Base-by-base conservation (phyloP, 1,140 invertebrate species). In the Aphelenchoides avenae region DNA sequence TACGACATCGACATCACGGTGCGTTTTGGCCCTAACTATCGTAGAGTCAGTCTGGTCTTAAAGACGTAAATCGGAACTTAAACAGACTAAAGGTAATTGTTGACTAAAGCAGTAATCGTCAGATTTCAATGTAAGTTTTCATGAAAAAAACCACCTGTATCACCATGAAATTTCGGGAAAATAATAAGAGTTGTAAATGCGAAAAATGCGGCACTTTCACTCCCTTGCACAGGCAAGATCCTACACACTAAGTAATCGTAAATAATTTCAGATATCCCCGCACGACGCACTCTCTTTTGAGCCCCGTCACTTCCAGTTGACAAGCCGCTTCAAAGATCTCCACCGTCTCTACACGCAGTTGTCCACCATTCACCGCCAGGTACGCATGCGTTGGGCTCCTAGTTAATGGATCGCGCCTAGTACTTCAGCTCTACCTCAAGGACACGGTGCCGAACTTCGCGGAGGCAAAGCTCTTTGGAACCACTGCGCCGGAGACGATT, bases 391-490 rank as follows among this genome's bases (percentile, higher is more conserved):
- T 20, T 22, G 13, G 26, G 37, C 47, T 51, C 11, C 24, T 49
- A 47, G 37, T 13, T 51, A n/a, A 7, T 49, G 20, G 47, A n/a
- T 13, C 11, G 51, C 13, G 37, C 46, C 11, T 47, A 13, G 47
- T 54, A 52, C 11, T 54, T 48, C 40, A 66, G 64, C 44, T 66
- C 9, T 70, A 66, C 48, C 58, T 66, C 11, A 66, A 70, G 51
- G 66, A 68, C 9, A 66, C 26, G 24, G 53, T 70, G 27, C 64
- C 64, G 3, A 26, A 34, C 11, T 70, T 66, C 39, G 60, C 57
- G 3, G 66, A 68, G 43, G 18, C 63, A 4, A 71, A 66, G 29
- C 36, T 64, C 36, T 70, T 70, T 31, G 65, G 65, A 5, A 49
- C 68, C n/a, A 61, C 61, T 24, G 34, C 24, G 9, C 26, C 61